Evolutionary conservation across 2,113 vertebrate species (phyloP).

Genomic region (Pica pica): DNA sequence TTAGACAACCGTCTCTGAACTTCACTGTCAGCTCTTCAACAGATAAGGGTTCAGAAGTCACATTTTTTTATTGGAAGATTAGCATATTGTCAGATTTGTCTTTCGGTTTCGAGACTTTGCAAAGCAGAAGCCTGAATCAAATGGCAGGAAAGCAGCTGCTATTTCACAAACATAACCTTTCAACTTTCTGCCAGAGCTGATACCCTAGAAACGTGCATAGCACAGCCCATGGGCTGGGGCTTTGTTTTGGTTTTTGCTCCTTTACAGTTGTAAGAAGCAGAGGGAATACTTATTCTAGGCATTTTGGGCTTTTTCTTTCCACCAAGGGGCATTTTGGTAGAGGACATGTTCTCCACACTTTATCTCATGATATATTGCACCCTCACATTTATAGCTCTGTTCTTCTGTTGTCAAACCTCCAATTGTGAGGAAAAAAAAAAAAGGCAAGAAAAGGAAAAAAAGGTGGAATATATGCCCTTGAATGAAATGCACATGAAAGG

Average conservation of each 20-base stretch:
- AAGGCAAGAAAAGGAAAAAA: not conserved
- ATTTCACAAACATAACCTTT: constrained; percentile 69
- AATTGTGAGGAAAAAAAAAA: not conserved
- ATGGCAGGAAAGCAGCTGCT: constrained; percentile 59
- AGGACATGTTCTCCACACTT: constrained; percentile 64
- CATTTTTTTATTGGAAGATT: constrained; percentile 67
- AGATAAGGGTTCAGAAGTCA: constrained; percentile 73
- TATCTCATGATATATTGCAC: constrained; percentile 57
- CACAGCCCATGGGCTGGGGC: not conserved
- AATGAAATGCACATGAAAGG: constrained; percentile 42
- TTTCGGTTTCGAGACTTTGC: constrained; percentile 68
- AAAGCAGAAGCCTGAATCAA: constrained; percentile 65
- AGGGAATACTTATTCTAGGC: not conserved
- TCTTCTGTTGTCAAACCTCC: constrained; percentile 59
- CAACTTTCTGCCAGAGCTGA: constrained; percentile 67
- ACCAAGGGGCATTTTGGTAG: constrained; percentile 50
- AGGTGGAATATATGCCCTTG: constrained; percentile 55
- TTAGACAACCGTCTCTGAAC: constrained; percentile 74
- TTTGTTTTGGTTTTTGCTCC: constrained; percentile 38
- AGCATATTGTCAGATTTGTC: constrained; percentile 77
- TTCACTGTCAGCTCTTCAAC: constrained; percentile 75
- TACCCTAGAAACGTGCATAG: constrained; percentile 24
- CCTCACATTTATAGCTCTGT: constrained; percentile 67
- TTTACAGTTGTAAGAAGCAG: constrained; percentile 21
- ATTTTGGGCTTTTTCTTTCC: constrained; percentile 32